Conservation (phyloP, 2,888 invertebrate species). For the Mystacides longicornis region DNA sequence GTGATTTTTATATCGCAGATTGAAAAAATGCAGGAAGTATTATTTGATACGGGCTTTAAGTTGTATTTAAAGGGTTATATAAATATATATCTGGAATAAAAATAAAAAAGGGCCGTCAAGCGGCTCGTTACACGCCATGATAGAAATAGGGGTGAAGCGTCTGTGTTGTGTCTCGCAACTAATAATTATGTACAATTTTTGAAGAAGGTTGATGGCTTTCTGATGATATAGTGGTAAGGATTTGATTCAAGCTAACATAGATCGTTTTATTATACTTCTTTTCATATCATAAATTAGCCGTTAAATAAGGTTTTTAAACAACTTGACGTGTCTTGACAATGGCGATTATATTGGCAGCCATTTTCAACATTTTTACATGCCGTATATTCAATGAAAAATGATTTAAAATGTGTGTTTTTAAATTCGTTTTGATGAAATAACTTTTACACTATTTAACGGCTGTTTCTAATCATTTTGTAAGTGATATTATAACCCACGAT, state of each 20-base stretch:
- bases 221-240: conserved; percentile 22
- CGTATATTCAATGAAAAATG: conserved; percentile 16
- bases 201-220: conserved; percentile 13
- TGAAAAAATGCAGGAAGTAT: too few species aligned
- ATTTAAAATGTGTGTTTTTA: background rate
- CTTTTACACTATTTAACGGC: too few species aligned
- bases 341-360: conserved; percentile 45
- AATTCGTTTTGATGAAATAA: background rate
- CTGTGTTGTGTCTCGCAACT: background rate
- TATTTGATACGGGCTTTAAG: too few species aligned
- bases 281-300: background rate
- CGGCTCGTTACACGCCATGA: conserved; percentile 12
- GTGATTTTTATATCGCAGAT: background rate
- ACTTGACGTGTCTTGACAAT: conserved; percentile 47
- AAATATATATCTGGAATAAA: too few species aligned
- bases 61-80: too few species aligned
- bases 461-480: too few species aligned
- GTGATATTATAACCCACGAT: conserved; percentile 12
- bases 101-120: too few species aligned
- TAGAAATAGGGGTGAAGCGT: conserved; percentile 17
- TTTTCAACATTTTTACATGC: conserved; percentile 34
- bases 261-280: background rate
- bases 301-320: conserved; percentile 24
- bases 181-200: background rate
- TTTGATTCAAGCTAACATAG: conserved; percentile 1